Conservation (phyloP, 2,797 vertebrate species). For the Monodelphis domestica region DNA sequence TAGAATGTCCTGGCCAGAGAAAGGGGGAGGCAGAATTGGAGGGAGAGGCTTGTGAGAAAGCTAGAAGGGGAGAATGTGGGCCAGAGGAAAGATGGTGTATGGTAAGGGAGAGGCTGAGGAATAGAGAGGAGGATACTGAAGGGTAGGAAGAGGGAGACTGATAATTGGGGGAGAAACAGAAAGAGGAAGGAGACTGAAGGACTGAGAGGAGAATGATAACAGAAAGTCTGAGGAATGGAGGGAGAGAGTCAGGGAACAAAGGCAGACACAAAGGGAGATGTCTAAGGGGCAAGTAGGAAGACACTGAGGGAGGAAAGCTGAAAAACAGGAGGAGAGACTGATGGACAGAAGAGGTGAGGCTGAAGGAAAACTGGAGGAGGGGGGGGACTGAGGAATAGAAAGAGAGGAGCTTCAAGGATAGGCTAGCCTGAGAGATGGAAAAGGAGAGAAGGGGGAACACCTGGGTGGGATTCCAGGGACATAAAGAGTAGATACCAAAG, state of each 20-base stretch:
- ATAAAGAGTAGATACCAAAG: neutral
- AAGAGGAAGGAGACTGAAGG: neutral
- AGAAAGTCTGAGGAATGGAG: neutral
- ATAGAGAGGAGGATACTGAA: neutral
- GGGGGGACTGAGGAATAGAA: neutral
- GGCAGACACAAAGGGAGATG: neutral
- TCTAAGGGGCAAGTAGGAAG: neutral
- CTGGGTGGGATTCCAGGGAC: neutral
- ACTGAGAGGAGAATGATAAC: neutral
- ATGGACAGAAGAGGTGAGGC: neutral
- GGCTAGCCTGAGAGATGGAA: constrained; percentile 3
- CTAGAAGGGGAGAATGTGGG: neutral
- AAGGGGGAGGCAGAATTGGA: neutral
- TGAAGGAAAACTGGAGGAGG: constrained; percentile 5
- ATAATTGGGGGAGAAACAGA: neutral
- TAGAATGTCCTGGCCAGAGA: neutral
- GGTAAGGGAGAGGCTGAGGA: too few species aligned
- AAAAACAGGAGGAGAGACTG: constrained; percentile 17
- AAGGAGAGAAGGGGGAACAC: neutral
- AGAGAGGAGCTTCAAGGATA: constrained; percentile 1
- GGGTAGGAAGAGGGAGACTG: neutral
- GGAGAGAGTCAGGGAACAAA: neutral
- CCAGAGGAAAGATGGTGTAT: neutral
- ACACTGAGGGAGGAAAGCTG: constrained; percentile 55
- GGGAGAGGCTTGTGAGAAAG: neutral